Evolutionary conservation across 2,797 vertebrate species (phyloP).

Genomic region (Macropodus opercularis): DNA sequence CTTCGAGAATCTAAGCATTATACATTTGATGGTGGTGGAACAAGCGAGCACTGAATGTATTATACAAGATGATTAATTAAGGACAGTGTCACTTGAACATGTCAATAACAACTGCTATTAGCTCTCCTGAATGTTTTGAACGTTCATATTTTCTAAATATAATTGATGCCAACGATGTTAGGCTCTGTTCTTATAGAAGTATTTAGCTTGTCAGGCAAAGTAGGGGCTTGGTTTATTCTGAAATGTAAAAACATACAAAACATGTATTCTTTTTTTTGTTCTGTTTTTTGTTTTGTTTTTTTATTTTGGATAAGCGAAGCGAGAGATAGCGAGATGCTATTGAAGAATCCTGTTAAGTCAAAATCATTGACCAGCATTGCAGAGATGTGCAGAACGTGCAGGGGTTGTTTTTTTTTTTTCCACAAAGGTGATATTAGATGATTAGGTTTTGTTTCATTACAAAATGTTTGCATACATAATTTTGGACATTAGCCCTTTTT

Average conservation of each 20-base stretch:
- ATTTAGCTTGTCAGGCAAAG: neutral
- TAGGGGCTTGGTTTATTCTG: neutral
- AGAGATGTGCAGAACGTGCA: no score
- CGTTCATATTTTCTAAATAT: constrained; percentile 1
- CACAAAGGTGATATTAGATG: neutral
- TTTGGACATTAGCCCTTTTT: no score
- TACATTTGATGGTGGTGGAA: neutral
- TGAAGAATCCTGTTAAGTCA: no score
- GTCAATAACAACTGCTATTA: constrained; percentile 15
- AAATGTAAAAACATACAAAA: neutral
- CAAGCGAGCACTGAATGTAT: neutral
- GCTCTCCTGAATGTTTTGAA: constrained; percentile 11
- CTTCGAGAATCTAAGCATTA: neutral
- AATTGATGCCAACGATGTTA: neutral
- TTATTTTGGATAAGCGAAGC: neutral
- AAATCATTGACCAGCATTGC: no score
- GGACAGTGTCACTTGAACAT: constrained; percentile 5
- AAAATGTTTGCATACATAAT: neutral
- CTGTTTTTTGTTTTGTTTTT: no score
- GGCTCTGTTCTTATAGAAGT: neutral
- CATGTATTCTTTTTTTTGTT: no score
- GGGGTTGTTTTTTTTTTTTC: no score
- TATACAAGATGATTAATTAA: neutral
- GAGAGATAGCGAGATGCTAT: no score
- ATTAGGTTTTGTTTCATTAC: neutral